These are phyloP conservation scores for Sylvia atricapilla DNA, from an alignment of 2,113 vertebrate species.

Conservation along the genomic window DNA sequence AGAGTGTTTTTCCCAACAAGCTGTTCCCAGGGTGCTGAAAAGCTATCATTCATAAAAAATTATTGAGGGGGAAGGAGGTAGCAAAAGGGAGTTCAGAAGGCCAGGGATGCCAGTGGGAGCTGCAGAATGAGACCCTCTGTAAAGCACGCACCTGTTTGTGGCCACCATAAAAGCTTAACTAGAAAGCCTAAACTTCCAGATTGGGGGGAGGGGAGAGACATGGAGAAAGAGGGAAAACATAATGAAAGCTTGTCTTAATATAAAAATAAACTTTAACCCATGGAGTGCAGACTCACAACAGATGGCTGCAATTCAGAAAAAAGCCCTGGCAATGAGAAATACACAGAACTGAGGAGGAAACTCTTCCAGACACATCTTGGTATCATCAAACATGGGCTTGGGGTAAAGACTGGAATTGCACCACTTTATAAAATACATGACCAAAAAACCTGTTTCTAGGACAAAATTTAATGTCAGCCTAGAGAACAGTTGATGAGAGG, in stretches of 20 bases:
- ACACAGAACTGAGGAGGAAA: not conserved
- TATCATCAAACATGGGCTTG: not conserved
- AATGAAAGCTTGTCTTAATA: slow-evolving; percentile 62
- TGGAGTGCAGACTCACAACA: not conserved
- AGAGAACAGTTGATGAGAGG: not conserved
- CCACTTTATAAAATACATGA: not conserved
- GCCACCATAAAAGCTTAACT: slow-evolving; percentile 72
- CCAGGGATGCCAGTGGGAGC: slow-evolving; percentile 70
- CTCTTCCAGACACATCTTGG: not conserved
- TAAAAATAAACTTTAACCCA: slow-evolving; percentile 56
- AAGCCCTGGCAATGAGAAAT: not conserved
- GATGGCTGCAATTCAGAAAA: not conserved
- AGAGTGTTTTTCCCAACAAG: slow-evolving; percentile 60
- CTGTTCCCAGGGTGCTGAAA: slow-evolving; percentile 79
- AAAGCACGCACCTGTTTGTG: slow-evolving; percentile 79
- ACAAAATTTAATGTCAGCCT: not conserved
- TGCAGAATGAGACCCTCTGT: slow-evolving; percentile 76
- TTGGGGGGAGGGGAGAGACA: not conserved
- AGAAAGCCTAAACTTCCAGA: slow-evolving; percentile 61
- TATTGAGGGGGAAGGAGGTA: slow-evolving; percentile 72
- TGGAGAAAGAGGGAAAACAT: not conserved
- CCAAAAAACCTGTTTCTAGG: not conserved
- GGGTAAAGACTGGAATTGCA: not conserved
- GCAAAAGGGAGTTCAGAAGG: slow-evolving; percentile 74
- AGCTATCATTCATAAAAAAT: slow-evolving; percentile 82